These are phyloP conservation scores for Andrena trimmerana DNA, from an alignment of 2,888 invertebrate genomes.

Conservation along the genomic window DNA sequence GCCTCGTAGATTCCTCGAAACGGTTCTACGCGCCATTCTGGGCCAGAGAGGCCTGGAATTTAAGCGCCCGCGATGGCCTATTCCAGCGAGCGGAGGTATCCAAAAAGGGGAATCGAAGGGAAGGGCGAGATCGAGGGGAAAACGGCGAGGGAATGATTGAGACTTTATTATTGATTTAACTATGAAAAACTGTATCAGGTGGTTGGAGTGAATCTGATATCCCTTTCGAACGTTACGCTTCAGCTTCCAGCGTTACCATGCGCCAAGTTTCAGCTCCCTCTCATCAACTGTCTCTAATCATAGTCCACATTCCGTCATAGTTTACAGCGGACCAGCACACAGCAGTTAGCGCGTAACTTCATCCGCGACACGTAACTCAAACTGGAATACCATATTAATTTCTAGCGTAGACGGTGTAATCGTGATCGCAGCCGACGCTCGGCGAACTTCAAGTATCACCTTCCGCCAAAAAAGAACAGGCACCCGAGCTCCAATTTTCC, in stretches of 20 bases:
- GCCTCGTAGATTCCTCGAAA: constrained; percentile 9
- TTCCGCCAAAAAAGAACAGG: not conserved
- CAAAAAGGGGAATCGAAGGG: not conserved
- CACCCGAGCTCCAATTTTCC: constrained; percentile 25
- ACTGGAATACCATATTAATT: not conserved
- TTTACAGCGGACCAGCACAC: too few species aligned
- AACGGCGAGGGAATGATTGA: not conserved
- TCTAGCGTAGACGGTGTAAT: not conserved
- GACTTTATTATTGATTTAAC: too few species aligned
- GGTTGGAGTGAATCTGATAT: too few species aligned
- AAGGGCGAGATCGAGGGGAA: not conserved
- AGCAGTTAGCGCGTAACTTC: too few species aligned
- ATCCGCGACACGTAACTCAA: too few species aligned
- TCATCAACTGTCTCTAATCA: too few species aligned
- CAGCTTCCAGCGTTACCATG: too few species aligned
- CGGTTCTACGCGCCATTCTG: not conserved
- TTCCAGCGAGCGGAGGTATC: constrained; percentile 14
- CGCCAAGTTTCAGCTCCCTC: too few species aligned
- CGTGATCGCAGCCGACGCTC: not conserved
- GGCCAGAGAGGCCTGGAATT: constrained; percentile 1
- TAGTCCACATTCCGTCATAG: too few species aligned
- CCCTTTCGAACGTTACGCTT: too few species aligned
- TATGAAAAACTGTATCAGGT: too few species aligned
- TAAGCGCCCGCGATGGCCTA: not conserved
- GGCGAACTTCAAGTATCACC: not conserved